These are phyloP conservation scores for Gnathonemus echidnorhynchus DNA, from an alignment of 2,113 vertebrate species.

Conservation along the genomic window DNA sequence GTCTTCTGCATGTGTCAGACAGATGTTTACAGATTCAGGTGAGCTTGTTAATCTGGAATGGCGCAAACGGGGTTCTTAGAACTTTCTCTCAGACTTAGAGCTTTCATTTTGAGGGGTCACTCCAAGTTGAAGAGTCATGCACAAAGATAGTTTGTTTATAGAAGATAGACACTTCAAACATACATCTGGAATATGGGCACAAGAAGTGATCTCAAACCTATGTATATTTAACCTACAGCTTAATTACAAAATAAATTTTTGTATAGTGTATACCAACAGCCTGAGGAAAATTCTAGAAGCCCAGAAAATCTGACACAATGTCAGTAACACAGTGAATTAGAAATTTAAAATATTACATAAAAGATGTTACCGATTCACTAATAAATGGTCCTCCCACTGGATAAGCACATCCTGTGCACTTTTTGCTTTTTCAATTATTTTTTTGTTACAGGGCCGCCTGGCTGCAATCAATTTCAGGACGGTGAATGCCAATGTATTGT, in stretches of 20 bases:
- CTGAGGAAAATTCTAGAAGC: neutral
- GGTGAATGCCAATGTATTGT: conserved; percentile 5
- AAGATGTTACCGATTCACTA: conserved; percentile 49
- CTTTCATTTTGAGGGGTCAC: neutral
- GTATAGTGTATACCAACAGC: neutral
- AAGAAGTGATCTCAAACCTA: neutral
- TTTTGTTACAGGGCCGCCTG: neutral
- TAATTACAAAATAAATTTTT: neutral
- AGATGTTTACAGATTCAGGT: neutral
- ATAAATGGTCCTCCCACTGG: neutral
- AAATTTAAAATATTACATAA: conserved; percentile 63
- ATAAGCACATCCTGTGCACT: neutral
- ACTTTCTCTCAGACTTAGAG: neutral
- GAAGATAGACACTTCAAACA: neutral
- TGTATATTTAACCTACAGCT: neutral
- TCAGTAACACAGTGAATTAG: conserved; percentile 45
- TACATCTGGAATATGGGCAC: neutral
- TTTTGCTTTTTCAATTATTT: neutral
- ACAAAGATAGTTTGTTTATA: neutral
- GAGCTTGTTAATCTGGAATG: neutral
- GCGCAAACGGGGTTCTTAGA: neutral
- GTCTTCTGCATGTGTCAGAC: neutral
- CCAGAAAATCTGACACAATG: conserved; percentile 39
- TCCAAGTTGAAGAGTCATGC: neutral
- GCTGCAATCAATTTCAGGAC: neutral